These are phyloP conservation scores for Prunella himalayana DNA, from an alignment of 2,113 vertebrate species.

Conservation along the genomic window DNA sequence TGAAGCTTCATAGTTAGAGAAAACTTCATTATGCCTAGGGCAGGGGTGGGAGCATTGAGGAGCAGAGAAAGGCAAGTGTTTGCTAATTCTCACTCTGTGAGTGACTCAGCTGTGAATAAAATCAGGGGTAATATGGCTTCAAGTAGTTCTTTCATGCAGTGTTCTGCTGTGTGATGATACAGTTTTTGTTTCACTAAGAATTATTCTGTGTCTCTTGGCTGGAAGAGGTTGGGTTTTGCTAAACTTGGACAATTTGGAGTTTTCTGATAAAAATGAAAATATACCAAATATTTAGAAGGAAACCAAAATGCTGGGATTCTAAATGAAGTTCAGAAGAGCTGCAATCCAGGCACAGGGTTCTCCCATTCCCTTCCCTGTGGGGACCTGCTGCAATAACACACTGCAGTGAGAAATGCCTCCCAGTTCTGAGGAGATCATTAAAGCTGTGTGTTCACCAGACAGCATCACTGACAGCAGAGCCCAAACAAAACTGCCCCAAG, in stretches of 20 bases:
- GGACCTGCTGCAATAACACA: neutral
- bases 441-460: neutral
- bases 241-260: neutral
- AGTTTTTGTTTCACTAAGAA: neutral
- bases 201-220: neutral
- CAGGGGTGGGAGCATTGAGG: neutral
- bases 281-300: neutral
- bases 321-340: neutral
- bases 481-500: neutral
- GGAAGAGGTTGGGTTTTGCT: neutral
- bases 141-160: neutral
- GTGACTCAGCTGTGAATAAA: neutral
- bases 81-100: neutral
- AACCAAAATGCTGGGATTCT: neutral
- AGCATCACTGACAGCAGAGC: neutral
- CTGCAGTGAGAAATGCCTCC: neutral
- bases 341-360: neutral
- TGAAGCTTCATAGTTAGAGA: neutral
- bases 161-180: neutral
- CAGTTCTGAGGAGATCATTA: neutral
- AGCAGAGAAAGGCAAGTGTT: neutral
- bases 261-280: neutral
- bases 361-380: neutral
- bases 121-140: neutral
- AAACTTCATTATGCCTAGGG: conserved; percentile 19